Percentiles rank a stretch among this genome's conserved stretches.
phyloP scores from a whole-genome alignment of 2,113 vertebrate species.

The Elachura formosa region DNA sequence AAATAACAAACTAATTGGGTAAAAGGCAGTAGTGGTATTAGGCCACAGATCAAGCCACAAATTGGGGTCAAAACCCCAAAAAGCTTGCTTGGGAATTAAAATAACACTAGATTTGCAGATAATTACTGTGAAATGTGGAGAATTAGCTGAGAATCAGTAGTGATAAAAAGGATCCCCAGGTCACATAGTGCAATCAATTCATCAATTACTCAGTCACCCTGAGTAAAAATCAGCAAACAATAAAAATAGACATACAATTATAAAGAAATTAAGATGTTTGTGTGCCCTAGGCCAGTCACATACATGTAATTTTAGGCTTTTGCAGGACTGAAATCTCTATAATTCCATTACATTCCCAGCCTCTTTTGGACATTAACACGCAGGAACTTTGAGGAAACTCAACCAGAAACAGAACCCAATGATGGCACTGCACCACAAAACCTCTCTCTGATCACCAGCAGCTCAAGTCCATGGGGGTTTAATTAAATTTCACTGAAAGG shows the following conservation, averaged over 20 bases:
- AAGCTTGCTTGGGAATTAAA: neutral
- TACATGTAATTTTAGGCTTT: neutral
- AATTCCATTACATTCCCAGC: neutral
- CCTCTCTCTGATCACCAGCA: neutral
- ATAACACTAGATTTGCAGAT: neutral
- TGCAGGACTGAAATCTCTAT: neutral
- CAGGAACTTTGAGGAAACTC: neutral
- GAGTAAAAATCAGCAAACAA: neutral
- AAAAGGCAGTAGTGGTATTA: neutral
- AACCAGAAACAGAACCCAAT: neutral
- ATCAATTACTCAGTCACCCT: neutral
- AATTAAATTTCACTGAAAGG: neutral
- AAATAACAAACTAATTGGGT: neutral
- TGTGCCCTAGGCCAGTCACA: too few species aligned
- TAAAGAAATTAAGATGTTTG: neutral
- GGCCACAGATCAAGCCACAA: neutral
- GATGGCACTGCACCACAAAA: neutral
- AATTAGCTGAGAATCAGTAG: neutral
- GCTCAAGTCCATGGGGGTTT: neutral
- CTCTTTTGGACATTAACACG: neutral
- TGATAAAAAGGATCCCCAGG: neutral
- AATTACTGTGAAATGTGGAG: neutral
- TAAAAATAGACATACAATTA: neutral
- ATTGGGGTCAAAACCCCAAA: neutral
- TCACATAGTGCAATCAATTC: neutral